Evolutionary conservation across 2,888 invertebrate species (phyloP).

Genomic region (Camptogramma bilineatum): DNA sequence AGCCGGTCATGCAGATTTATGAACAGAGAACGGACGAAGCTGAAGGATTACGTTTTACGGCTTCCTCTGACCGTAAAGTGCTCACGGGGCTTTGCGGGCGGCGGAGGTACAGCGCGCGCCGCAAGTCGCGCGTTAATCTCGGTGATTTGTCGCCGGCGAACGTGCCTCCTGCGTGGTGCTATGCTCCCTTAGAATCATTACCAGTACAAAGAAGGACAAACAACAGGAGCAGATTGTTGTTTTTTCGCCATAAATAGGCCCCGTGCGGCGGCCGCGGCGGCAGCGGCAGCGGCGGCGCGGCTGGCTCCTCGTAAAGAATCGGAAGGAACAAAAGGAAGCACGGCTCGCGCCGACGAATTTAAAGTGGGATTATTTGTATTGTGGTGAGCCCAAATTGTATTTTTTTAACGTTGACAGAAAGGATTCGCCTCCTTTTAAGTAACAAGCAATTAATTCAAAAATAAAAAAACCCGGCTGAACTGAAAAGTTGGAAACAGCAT

Average conservation of each 20-base stretch:
- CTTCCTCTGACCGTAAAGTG: constrained; percentile 29
- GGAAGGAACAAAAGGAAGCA: constrained; percentile 17
- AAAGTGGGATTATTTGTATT: constrained; percentile 16
- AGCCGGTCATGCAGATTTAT: constrained; percentile 37
- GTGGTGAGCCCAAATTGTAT: constrained; percentile 16
- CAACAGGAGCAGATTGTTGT: constrained; percentile 30
- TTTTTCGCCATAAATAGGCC: constrained; percentile 28
- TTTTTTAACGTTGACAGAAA: constrained; percentile 2
- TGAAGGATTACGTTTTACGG: constrained; percentile 39
- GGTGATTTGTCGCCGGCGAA: constrained; percentile 26
- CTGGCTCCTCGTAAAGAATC: constrained; percentile 22
- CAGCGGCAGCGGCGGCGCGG: neutral
- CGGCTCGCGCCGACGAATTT: constrained; percentile 21
- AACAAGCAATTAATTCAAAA: too few relatives aligned
- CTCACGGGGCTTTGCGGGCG: constrained; percentile 24
- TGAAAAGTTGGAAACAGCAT: too few relatives aligned
- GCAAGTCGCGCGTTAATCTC: constrained; percentile 26
- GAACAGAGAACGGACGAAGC: constrained; percentile 33
- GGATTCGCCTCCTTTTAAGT: neutral
- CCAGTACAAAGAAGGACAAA: constrained; percentile 19
- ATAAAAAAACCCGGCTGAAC: too few relatives aligned
- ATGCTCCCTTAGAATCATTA: constrained; percentile 22
- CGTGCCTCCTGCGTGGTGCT: constrained; percentile 20
- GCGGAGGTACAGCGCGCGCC: constrained; percentile 22
- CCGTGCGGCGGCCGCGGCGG: constrained; percentile 13